Evolutionary conservation across 1,140 invertebrate species (phyloP), one percentile per base, ranked within the genome.

Genomic region (Pogonomyrmex californicus): DNA sequence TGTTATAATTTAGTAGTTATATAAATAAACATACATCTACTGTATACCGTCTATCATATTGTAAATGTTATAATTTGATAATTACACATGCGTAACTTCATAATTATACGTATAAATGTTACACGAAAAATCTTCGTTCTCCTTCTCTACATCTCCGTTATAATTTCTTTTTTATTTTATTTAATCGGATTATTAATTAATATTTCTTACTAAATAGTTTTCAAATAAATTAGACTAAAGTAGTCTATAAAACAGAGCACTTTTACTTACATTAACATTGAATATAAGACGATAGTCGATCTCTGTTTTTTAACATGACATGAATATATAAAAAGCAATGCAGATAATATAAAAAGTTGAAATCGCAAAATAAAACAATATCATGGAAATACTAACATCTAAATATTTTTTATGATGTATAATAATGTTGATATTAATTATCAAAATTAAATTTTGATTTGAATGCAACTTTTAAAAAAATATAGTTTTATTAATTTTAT

Each of bases 401-500:
- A 54, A 36, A n/a, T 4, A 71, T 49, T 49, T 49, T 71, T 71
- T 36, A 73, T 9, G 10, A 36, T 73, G 36, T 36, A 14, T 4
- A 38, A 73, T 12, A 3, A 41, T 36, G 10, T 0, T 71, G 10
- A 54, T 71, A 71, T 68, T 68, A 41, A 71, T 49, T 1, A 73
- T 73, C 6, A 17, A 38, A 38, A 54, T 23, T 41, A 23, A 54
- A 68, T 6, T 73, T 54, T 56, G 54, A 73, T 38, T 73, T n/a
- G 4, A 71, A 71, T 51, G 33, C 7, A 60, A 58, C 30, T 60
- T 41, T 0, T 30, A 23, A 1, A 12, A 12, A 60, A n/a, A 78
- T 63, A 44, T 6, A 23, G 23, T 44, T 62, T 14, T 36, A 41
- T 10, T 77, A 23, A 56, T 77, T 62, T 23, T 47, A 78, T 41